Evolutionary conservation across 2,888 invertebrate species (phyloP), one percentile per base, ranked within the genome.

Genomic region (Nasonovia ribisnigri): DNA sequence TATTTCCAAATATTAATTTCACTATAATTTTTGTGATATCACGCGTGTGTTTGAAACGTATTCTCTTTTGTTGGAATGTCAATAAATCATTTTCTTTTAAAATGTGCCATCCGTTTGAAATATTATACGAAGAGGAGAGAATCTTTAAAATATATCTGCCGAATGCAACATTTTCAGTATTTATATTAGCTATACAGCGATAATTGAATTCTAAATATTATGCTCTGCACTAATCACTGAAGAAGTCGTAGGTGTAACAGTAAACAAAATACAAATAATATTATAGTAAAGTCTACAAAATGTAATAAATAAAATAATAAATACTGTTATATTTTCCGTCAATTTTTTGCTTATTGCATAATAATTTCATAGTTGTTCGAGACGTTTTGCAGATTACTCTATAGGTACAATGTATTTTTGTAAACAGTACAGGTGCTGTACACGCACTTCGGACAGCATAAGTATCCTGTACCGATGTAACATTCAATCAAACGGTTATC

Each of bases 1-100:
- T 84, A 43, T 84, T 43, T 77, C n/a, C 84, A 84, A 91, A 91
- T 84, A 29, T 84, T 91, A 91, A 91, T 54, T 91, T 91, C 91
- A 84, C 54, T 84, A n/a, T 54, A 43, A 84, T 91, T 86, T 26
- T 60, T 20, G 6, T 46, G 91, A n/a, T 11, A 43, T 26, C 26
- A 16, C 86, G 46, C 86, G 57, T 42, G 60, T 46, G n/a, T 57
- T 24, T 8, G 43, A 54, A 91, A 51, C 42, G 16, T n/a, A 84
- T n/a, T n/a, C 51, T 86, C 43, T 91, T 84, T 91, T 91, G 84
- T 84, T 86, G 84, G 0, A 43, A 54, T n/a, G 42, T 51, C 77
- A 36, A 57, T 91, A 42, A 10, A 29, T 11, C 13, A 42, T 67
- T 84, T 91, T 51, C 42, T 46, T 13, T 77, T 77, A 67, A 67